These are phyloP conservation scores for Melanocharis versteri DNA, from an alignment of 2,113 vertebrate genomes.

Conservation along the genomic window DNA sequence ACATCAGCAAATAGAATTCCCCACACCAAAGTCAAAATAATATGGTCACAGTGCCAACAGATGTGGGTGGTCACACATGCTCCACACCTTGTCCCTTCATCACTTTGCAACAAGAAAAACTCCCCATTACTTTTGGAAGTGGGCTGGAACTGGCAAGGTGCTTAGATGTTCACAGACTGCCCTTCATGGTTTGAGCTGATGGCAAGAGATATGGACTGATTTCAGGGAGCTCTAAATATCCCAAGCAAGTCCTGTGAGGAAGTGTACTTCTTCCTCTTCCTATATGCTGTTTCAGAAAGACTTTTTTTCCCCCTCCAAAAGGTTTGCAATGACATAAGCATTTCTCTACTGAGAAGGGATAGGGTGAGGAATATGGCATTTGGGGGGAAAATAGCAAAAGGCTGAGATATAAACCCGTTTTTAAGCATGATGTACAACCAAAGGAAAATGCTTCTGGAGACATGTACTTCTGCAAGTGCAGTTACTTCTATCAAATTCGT, in stretches of 20 bases:
- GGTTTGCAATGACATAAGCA: neutral
- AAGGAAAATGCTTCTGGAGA: neutral
- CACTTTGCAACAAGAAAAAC: neutral
- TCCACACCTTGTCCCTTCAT: neutral
- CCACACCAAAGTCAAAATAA: neutral
- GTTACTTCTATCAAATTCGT: neutral
- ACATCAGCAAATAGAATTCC: neutral
- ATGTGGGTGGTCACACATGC: rapidly evolving
- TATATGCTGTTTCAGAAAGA: neutral
- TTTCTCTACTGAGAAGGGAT: neutral
- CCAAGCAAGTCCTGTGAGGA: neutral
- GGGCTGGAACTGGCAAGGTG: neutral
- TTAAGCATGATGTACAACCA: neutral
- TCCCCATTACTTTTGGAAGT: neutral
- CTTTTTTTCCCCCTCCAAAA: rapidly evolving
- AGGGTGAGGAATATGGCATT: neutral
- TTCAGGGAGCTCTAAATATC: neutral
- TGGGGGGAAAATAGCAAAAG: neutral
- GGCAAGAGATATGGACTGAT: neutral
- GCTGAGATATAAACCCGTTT: neutral
- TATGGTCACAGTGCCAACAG: neutral
- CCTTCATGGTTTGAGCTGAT: neutral
- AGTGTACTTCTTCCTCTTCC: neutral
- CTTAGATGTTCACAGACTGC: neutral
- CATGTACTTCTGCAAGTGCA: rapidly evolving